A percentile compares a stretch with the other conserved stretches of the same genome.
Conservation (phyloP, 2,797 vertebrate genomes). For the Sciurus vulgaris region DNA sequence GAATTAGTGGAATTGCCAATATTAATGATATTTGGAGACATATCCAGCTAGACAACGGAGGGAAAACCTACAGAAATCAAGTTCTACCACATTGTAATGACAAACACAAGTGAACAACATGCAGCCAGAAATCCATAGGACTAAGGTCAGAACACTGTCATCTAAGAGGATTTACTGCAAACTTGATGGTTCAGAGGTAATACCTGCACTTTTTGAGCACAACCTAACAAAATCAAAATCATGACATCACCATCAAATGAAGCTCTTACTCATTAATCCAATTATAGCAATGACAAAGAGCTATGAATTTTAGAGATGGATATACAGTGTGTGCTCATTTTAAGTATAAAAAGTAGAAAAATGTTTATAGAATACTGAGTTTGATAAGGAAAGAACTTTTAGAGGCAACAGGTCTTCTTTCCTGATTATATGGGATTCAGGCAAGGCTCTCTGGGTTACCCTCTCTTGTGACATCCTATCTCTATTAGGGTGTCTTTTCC, state of each 20-base stretch:
- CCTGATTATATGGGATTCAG: neutral
- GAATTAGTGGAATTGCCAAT: slow-evolving; percentile 60
- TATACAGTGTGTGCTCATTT: neutral
- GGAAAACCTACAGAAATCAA: slow-evolving; percentile 71
- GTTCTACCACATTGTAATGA: slow-evolving; percentile 1
- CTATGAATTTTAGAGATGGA: neutral
- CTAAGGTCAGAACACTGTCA: neutral
- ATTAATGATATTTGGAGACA: slow-evolving; percentile 52
- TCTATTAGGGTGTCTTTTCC: neutral
- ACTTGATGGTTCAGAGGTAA: neutral
- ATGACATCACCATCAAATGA: neutral
- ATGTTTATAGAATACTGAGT: neutral
- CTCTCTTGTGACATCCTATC: neutral
- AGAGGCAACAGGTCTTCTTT: neutral
- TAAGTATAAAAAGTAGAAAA: slow-evolving; percentile 36
- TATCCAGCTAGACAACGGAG: slow-evolving; percentile 32
- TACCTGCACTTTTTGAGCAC: neutral
- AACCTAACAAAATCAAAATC: slow-evolving; percentile 36
- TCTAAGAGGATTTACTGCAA: neutral
- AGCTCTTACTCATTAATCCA: neutral
- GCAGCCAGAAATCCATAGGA: neutral
- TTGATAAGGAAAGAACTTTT: neutral
- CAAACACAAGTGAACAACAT: neutral
- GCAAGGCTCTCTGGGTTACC: neutral
- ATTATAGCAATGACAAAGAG: neutral